Percentiles rank a stretch among this genome's conserved stretches.
phyloP scores from a whole-genome alignment of 1,140 invertebrate genomes.

The Procambarus virginalis region DNA sequence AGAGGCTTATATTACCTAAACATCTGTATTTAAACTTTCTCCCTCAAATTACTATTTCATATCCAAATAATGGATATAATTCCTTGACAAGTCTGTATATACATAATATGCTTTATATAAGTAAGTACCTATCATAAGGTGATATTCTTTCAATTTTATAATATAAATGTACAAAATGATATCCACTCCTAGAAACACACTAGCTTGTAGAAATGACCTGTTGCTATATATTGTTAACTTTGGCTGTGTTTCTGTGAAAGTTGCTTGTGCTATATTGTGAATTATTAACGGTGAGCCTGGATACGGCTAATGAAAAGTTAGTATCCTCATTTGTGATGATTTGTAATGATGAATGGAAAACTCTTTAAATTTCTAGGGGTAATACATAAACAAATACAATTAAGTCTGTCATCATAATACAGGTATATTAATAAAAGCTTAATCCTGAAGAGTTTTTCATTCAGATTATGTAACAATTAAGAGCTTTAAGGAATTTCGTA shows the following conservation, averaged over 20 bases:
- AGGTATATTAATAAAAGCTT: neutral
- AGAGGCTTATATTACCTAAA: neutral
- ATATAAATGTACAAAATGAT: conserved; percentile 7
- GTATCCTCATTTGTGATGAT: too few relatives aligned
- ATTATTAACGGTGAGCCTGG: neutral
- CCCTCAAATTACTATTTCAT: neutral
- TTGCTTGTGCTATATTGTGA: neutral
- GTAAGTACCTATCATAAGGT: neutral
- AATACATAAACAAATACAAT: too few relatives aligned
- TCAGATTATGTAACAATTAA: neutral
- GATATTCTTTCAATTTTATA: conserved; percentile 16
- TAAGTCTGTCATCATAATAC: too few relatives aligned
- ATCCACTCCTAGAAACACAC: neutral
- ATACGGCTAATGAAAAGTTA: too few relatives aligned
- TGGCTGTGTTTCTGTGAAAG: conserved; percentile 11
- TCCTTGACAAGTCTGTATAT: neutral
- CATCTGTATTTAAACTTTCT: neutral
- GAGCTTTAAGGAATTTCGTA: neutral
- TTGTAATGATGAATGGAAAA: too few relatives aligned
- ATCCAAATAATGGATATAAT: neutral
- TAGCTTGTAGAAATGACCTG: neutral
- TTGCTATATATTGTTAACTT: neutral
- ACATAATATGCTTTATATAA: neutral
- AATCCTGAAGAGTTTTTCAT: neutral
- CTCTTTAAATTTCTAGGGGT: too few relatives aligned